phyloP scores from a whole-genome alignment of 2,797 vertebrate genomes.

The Meriones psammophilus region DNA sequence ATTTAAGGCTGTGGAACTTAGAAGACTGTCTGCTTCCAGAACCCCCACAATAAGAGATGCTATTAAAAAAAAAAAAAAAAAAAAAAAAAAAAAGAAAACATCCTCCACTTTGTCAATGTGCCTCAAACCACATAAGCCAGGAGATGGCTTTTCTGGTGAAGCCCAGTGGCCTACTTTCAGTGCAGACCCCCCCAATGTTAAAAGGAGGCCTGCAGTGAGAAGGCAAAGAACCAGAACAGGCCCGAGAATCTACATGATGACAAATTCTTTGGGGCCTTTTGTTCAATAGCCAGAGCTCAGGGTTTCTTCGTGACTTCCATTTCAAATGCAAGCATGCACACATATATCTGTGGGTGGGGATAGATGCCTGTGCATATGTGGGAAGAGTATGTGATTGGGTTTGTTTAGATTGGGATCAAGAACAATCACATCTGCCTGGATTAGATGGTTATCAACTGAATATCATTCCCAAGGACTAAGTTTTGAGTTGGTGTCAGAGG shows the following conservation, averaged over 20 bases:
- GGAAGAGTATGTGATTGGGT: neutral
- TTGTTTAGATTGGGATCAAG: slow-evolving; percentile 13
- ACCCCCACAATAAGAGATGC: neutral
- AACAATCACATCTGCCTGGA: neutral
- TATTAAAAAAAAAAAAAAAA: neutral
- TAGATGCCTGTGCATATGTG: neutral
- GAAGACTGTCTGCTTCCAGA: slow-evolving; percentile 21
- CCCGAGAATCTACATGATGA: neutral
- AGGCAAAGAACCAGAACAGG: slow-evolving; percentile 3
- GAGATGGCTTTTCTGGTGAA: neutral
- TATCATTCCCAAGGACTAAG: neutral
- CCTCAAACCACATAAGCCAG: neutral
- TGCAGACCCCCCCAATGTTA: neutral
- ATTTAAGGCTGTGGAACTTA: neutral
- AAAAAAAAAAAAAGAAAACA: neutral
- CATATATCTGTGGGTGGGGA: neutral
- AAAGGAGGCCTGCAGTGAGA: neutral
- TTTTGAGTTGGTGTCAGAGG: neutral
- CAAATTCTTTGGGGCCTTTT: neutral
- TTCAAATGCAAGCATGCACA: neutral
- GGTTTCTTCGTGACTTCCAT: neutral
- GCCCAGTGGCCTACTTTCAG: neutral
- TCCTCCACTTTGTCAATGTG: neutral
- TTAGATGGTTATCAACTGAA: neutral
- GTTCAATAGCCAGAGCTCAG: neutral